A percentile compares a stretch with the other conserved stretches of the same genome.
phyloP scores from a whole-genome alignment of 2,797 vertebrate species.

The Poeciliopsis gracilis region DNA sequence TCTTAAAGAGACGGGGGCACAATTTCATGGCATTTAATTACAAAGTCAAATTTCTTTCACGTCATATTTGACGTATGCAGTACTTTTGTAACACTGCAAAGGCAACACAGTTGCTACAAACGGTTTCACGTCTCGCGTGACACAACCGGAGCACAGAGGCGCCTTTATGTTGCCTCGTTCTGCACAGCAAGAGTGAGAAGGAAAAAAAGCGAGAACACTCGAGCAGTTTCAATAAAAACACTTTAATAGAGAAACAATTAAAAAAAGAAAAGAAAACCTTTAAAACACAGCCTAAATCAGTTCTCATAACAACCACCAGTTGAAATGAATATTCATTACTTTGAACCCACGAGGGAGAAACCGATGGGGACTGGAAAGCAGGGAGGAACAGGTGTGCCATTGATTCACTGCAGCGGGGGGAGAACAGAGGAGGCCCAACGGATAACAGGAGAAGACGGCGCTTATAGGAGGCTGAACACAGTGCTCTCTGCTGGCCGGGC shows the following conservation, averaged over 20 bases:
- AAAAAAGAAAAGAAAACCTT: slow-evolving; percentile 72
- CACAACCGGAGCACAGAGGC: not conserved
- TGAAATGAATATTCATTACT: slow-evolving; percentile 76
- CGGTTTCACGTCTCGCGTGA: not conserved
- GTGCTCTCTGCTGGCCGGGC: slow-evolving; percentile 75
- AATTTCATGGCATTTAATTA: too few relatives aligned
- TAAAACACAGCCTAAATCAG: slow-evolving; percentile 80
- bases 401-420: slow-evolving; percentile 67
- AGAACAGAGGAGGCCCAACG: slow-evolving; percentile 64
- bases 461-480: slow-evolving; percentile 68
- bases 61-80: too few relatives aligned
- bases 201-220: slow-evolving; percentile 23
- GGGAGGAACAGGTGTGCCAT: slow-evolving; percentile 71
- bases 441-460: slow-evolving; percentile 59
- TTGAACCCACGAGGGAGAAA: slow-evolving; percentile 69
- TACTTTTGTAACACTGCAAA: too few relatives aligned
- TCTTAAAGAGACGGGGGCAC: too few relatives aligned
- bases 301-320: slow-evolving; percentile 80
- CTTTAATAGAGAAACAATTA: slow-evolving; percentile 81
- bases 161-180: not conserved
- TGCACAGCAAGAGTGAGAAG: not conserved
- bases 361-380: slow-evolving; percentile 50
- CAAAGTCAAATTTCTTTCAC: too few relatives aligned
- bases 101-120: not conserved
- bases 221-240: slow-evolving; percentile 74